Evolutionary conservation across 1,140 invertebrate species (phyloP).

Genomic region (Chlorops oryzae): DNA sequence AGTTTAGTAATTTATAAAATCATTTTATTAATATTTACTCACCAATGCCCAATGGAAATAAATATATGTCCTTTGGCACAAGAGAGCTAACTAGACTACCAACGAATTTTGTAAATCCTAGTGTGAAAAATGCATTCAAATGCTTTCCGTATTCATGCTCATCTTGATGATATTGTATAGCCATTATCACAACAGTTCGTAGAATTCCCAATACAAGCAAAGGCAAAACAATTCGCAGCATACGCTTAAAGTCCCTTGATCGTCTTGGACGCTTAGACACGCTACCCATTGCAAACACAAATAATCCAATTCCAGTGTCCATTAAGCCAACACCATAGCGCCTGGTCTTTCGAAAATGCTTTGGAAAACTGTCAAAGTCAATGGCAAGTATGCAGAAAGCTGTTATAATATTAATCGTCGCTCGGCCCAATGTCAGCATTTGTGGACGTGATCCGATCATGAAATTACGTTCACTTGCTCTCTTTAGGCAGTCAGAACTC

Average conservation of each 20-base stretch:
- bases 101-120: constrained; percentile 75
- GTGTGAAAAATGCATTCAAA: constrained; percentile 95
- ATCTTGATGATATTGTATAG: constrained; percentile 76
- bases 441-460: constrained; percentile 23
- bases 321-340: constrained; percentile 83
- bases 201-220: constrained; percentile 65
- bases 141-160: constrained; percentile 89
- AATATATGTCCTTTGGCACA: constrained; percentile 12
- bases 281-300: constrained; percentile 79
- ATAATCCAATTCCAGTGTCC: constrained; percentile 90
- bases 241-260: constrained; percentile 27
- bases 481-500: background rate
- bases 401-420: constrained; percentile 68
- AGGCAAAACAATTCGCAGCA: constrained; percentile 48
- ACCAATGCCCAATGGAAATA: constrained; percentile 25
- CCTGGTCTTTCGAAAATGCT: constrained; percentile 79
- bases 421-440: constrained; percentile 51
- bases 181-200: constrained; percentile 59
- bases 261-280: constrained; percentile 51
- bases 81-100: constrained; percentile 47
- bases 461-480: background rate
- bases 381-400: constrained; percentile 83
- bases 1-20: too few species aligned
- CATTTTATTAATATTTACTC: too few species aligned
- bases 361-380: constrained; percentile 83